Evolutionary conservation across 1,140 invertebrate species (phyloP).

Genomic region (Neodiprion virginianus): DNA sequence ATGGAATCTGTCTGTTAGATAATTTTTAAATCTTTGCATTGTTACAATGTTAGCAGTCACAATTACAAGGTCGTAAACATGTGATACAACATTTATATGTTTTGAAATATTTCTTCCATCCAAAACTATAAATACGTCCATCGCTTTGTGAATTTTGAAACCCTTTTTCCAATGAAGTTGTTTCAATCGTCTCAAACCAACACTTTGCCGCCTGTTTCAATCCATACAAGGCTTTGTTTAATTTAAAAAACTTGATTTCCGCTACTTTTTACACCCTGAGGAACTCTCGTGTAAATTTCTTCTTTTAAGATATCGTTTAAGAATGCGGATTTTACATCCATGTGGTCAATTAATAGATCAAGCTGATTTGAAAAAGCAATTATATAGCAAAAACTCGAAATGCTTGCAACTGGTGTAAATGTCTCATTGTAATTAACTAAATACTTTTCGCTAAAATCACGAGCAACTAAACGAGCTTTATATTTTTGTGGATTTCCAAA

Average conservation of each 20-base stretch:
- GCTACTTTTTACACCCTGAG: conserved; percentile 42
- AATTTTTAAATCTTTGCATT: conserved; percentile 36
- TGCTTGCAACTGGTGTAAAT: conserved; percentile 41
- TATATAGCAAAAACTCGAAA: conserved; percentile 40
- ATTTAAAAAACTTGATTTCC: conserved; percentile 37
- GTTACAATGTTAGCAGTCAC: conserved; percentile 29
- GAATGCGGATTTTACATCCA: conserved; percentile 47
- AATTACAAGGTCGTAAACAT: conserved; percentile 43
- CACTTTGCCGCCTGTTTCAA: conserved; percentile 52
- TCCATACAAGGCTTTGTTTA: conserved; percentile 49
- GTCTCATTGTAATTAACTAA: conserved; percentile 51
- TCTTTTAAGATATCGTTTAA: conserved; percentile 51
- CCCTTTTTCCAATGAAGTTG: conserved; percentile 34
- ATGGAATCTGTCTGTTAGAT: conserved; percentile 28
- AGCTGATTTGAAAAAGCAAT: conserved; percentile 56
- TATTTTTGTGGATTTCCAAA: conserved; percentile 34
- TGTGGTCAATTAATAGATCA: conserved; percentile 55
- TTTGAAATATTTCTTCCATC: conserved; percentile 35
- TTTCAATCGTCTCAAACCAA: conserved; percentile 42
- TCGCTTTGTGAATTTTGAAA: conserved; percentile 41
- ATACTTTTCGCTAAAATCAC: conserved; percentile 51
- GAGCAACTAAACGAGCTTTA: conserved; percentile 56
- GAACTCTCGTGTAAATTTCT: conserved; percentile 48
- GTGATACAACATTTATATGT: conserved; percentile 27
- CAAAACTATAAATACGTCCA: conserved; percentile 37